Evolutionary conservation across 2,888 invertebrate genomes (phyloP).

Genomic region (Folsomia manolachei): DNA sequence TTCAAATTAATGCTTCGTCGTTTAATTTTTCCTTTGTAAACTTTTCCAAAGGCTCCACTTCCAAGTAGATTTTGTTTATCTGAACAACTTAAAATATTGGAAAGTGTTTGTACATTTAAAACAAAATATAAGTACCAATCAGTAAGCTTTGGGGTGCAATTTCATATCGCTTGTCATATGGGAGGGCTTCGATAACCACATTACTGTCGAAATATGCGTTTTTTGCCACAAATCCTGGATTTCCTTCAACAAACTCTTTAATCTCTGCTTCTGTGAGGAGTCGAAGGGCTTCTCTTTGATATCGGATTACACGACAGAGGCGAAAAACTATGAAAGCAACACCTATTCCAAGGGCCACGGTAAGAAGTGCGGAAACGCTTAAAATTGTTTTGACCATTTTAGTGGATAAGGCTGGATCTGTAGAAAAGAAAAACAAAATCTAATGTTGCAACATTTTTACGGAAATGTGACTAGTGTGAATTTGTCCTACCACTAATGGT

Average conservation of each 20-base stretch:
- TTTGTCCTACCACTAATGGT: background rate
- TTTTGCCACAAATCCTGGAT: constrained; percentile 5
- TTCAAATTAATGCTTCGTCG: background rate
- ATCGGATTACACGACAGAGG: constrained; percentile 9
- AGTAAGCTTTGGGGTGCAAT: constrained; percentile 15
- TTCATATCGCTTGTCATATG: constrained; percentile 29
- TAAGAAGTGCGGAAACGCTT: background rate
- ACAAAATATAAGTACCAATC: constrained; percentile 18
- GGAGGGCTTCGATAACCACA: constrained; percentile 20
- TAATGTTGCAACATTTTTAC: too few species aligned
- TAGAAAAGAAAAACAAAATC: too few species aligned
- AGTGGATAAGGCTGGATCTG: background rate
- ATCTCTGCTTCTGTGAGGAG: constrained; percentile 27
- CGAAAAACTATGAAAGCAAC: constrained; percentile 2
- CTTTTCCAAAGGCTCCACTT: constrained; percentile 1
- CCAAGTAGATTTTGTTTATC: background rate
- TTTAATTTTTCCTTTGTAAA: constrained; percentile 7
- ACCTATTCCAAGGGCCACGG: background rate
- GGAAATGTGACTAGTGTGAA: too few species aligned
- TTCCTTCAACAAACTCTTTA: constrained; percentile 22
- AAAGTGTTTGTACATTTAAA: background rate
- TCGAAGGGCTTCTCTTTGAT: constrained; percentile 18
- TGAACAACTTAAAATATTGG: background rate
- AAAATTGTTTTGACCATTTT: background rate
- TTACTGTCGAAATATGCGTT: constrained; percentile 4